Evolutionary conservation across 2,113 vertebrate genomes (phyloP), one percentile per base, ranked within the genome.

Genomic region (Uropsilus gracilis): DNA sequence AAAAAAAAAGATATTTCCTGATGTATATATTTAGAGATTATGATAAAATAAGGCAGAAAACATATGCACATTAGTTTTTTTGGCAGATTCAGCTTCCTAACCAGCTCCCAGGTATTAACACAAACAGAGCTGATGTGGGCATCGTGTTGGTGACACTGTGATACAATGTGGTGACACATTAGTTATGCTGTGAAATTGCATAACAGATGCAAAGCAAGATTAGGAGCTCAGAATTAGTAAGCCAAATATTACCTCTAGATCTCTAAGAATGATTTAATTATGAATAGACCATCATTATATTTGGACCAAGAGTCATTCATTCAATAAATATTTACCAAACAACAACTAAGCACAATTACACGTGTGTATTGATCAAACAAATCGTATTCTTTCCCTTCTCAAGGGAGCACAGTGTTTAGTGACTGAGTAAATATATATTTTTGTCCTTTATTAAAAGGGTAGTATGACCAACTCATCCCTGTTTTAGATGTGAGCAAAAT

Each of bases 11-110:
- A n/a, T n/a, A n/a, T n/a, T n/a, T n/a, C n/a, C 90, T 59, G 53
- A 42, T 61, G 22, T 86, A 50, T 91, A 73, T 90, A 78, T 96
- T 94, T 61, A 39, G 78, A 94, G 63, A 32, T 83, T 88, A 78
- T 57, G 63, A 95, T 39, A 89, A 95, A 90, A 82, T 78, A 76
- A 95, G 66, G n/a, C 73, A 83, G 10, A 3, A 28, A 89, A 76
- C 88, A 92, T 89, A 92, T 66, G 90, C 18, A 71, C 16, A 14
- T 76, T 55, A 90, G 86, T 88, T 81, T 90, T 42, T 39, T 82
- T 90, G 94, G 72, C 81, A 95, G 85, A 94, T 82, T 90, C 26
- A 78, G n/a, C 72, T 94, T 88, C 85, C 61, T 86, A 69, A 86
- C 90, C 39, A 83, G 76, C 14, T 64, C 69, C 20, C 86, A 92